These are phyloP conservation scores for Uropetala carovei DNA, from an alignment of 2,888 invertebrate genomes.

Conservation along the genomic window DNA sequence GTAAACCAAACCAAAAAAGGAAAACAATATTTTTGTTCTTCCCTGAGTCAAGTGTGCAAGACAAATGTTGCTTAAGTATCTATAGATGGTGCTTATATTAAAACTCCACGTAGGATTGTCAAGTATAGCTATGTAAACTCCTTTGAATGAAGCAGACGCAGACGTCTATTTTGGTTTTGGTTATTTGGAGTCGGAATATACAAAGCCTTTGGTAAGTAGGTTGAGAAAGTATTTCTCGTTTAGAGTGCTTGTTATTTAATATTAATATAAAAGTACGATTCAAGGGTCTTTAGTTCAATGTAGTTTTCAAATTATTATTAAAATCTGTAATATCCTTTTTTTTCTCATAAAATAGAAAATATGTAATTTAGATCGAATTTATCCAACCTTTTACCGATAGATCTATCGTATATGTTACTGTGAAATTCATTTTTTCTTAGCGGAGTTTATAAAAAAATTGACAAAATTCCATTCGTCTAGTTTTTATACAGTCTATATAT, in stretches of 20 bases:
- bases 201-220: conserved; percentile 22
- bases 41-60: conserved; percentile 54
- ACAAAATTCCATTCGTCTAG: too few relatives aligned
- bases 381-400: too few relatives aligned
- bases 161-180: conserved; percentile 53
- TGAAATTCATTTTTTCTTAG: too few relatives aligned
- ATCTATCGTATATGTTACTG: too few relatives aligned
- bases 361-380: too few relatives aligned
- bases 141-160: conserved; percentile 27
- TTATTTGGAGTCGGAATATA: neutral
- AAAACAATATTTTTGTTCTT: conserved; percentile 22
- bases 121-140: conserved; percentile 36
- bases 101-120: neutral
- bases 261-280: too few relatives aligned
- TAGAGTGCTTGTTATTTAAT: neutral
- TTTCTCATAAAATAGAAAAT: too few relatives aligned
- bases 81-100: conserved; percentile 49
- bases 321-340: too few relatives aligned
- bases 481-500: too few relatives aligned
- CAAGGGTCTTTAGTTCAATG: too few relatives aligned
- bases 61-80: conserved; percentile 26
- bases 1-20: conserved; percentile 61
- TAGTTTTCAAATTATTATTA: too few relatives aligned
- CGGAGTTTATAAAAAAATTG: too few relatives aligned
- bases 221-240: neutral